phyloP scores from a whole-genome alignment of 2,113 vertebrate genomes.

The Carettochelys insculpta region DNA sequence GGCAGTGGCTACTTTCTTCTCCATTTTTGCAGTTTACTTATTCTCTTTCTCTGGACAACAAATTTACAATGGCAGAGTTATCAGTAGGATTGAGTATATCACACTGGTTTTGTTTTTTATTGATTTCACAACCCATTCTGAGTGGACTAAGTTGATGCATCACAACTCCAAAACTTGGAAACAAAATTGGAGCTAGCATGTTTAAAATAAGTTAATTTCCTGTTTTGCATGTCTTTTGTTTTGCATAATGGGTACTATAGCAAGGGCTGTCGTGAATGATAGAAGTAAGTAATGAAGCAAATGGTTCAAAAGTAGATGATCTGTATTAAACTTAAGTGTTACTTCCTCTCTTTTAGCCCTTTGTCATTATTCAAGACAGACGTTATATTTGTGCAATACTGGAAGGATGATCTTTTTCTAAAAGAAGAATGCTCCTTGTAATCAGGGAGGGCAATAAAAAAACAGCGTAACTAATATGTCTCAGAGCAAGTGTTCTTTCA shows the following conservation, averaged over 20 bases:
- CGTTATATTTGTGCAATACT: neutral
- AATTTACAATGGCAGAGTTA: neutral
- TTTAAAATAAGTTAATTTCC: neutral
- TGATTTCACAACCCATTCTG: neutral
- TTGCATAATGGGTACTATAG: slow-evolving; percentile 4
- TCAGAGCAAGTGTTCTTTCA: slow-evolving; percentile 23
- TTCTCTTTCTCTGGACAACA: neutral
- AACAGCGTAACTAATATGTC: neutral
- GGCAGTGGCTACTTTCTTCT: neutral
- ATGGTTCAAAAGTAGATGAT: neutral
- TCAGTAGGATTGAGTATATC: neutral
- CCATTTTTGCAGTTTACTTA: neutral
- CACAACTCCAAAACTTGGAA: neutral
- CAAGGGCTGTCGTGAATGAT: neutral
- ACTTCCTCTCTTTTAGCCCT: neutral
- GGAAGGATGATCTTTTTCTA: neutral
- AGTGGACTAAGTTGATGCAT: rapidly evolving
- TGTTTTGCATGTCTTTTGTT: neutral
- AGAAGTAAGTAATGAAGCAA: neutral
- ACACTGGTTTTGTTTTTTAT: neutral
- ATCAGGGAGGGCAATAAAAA: slow-evolving; percentile 12
- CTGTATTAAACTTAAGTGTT: neutral
- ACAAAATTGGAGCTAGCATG: neutral
- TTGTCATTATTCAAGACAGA: neutral
- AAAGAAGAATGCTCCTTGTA: neutral